Base-by-base conservation (phyloP, 2,113 vertebrate species). In the Mohoua ochrocephala region DNA sequence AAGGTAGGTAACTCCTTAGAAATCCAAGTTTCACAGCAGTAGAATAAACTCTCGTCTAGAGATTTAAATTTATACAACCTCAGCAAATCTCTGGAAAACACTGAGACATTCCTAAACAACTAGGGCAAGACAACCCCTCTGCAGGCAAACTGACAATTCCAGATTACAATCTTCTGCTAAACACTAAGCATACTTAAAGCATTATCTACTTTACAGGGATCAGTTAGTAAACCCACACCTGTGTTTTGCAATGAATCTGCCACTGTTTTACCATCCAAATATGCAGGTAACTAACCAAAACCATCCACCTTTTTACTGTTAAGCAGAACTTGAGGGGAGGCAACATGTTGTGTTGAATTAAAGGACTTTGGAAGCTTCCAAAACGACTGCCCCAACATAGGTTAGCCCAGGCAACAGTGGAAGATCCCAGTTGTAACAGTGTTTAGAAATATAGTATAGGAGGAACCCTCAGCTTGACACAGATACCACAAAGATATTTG, bases 141-240 rank as follows among this genome's bases (percentile, higher is more conserved):
- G 44, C 63, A 74, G 68, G 28, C 64, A 91, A 39, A 37, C 75
- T 91, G 59, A 54, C 35, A 67, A 31, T 50, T 93, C 39, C 82
- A 93, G 82, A 94, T n/a, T 60, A n/a, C 35, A 24, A 89, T 82
- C 82, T 60, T 70, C 79, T 70, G 60, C 39, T 42, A 28, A 12
- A 84, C 15, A 19, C 35, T 54, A 63, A 50, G 15, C 3, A 2
- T 85, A 70, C 82, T 85, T 88, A 61, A 57, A 83, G n/a, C 35
- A 63, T 81, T 67, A 79, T 52, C 24, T 44, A 44, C 60, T 85
- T 85, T 15, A 90, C 59, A 91, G 56, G 52, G 63, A 87, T 42
- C 82, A 86, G 96, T 97, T 96, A 97, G 96, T 97, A 97, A 95
- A 95, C 95, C 96, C 96, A 96, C 95, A 97, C 96, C 96, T 97